Conservation (phyloP, 2,888 invertebrate species). For the Caenorhabditis japonica region DNA sequence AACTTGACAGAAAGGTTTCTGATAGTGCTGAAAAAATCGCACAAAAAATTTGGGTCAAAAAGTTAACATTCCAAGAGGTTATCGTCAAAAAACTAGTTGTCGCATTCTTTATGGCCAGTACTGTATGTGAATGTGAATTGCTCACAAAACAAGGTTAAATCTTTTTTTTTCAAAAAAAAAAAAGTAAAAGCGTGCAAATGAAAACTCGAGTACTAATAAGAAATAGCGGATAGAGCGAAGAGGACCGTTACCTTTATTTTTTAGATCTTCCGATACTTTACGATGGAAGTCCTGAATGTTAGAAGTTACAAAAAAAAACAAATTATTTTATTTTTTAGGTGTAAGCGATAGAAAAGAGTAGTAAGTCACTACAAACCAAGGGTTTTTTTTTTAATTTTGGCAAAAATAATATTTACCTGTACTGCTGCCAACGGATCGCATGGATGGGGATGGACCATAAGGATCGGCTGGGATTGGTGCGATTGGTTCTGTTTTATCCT, state of each 20-base stretch:
- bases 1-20: too few species aligned
- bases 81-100: too few species aligned
- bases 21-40: too few species aligned
- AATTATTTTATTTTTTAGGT: too few species aligned
- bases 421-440: slow-evolving; percentile 61
- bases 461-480: slow-evolving; percentile 26
- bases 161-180: slow-evolving; percentile 9
- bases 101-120: too few species aligned
- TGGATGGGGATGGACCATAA: slow-evolving; percentile 56
- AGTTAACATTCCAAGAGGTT: too few species aligned
- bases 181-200: slow-evolving; percentile 26
- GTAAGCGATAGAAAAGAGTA: slow-evolving; percentile 45
- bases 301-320: neutral
- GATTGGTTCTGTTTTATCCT: slow-evolving; percentile 46
- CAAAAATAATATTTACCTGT: too few species aligned
- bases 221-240: slow-evolving; percentile 26
- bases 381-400: slow-evolving; percentile 8
- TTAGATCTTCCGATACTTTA: slow-evolving; percentile 8
- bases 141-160: slow-evolving; percentile 1
- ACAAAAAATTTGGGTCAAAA: too few species aligned
- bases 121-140: too few species aligned
- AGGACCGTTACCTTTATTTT: slow-evolving; percentile 38
- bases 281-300: slow-evolving; percentile 45
- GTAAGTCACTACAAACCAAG: slow-evolving; percentile 10
- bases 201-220: slow-evolving; percentile 14